Base-by-base conservation (phyloP, 2,888 invertebrate species). In the Ligdia adustata region DNA sequence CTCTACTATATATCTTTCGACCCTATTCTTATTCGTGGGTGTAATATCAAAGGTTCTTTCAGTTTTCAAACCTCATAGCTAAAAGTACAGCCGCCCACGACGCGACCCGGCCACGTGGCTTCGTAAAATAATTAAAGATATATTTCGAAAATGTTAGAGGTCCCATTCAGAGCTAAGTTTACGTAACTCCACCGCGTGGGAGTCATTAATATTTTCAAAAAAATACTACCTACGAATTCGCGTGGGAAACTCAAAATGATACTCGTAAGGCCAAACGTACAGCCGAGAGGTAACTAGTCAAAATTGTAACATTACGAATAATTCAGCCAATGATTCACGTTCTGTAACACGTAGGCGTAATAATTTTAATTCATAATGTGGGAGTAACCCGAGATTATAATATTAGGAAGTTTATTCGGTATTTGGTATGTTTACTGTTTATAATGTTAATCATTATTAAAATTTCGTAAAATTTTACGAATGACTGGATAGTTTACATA, bases 71-170 rank as follows among this genome's bases (percentile, higher is more conserved):
- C 43, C 27, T 27, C 35, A 43, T 35, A 28, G 35, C 34, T 29
- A 35, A 14, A 22, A 29, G 28, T 11, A 11, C 43, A 43, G 43
- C 35, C 34, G n/a, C 34, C 13, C 33, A 33, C 14, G 14, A 24
- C 12, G 4, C 14, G 34, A 3, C 3, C 34, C 7, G 0, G 11
- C 22, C 43, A 29, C 43, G 43, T 29, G 43, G 35, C 13, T 9
- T 2, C 6, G 4, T 4, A 7, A 4, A n/a, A 24, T 37, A 12
- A 16, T 37, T 11, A 27, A 37, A 27, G 27, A 37, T 37, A 18
- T n/a, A 37, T 37, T 27, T 9, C 16, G 9, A 37, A 26, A 37
- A 37, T 37, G 16, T 12, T 15, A 27, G 26, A 37, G 27, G 37
- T 27, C 15, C 11, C 26, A 1, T 22, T 34, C 9, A 9, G n/a